Evolutionary conservation across 2,888 invertebrate species (phyloP).

Genomic region (Heliconius cydno): DNA sequence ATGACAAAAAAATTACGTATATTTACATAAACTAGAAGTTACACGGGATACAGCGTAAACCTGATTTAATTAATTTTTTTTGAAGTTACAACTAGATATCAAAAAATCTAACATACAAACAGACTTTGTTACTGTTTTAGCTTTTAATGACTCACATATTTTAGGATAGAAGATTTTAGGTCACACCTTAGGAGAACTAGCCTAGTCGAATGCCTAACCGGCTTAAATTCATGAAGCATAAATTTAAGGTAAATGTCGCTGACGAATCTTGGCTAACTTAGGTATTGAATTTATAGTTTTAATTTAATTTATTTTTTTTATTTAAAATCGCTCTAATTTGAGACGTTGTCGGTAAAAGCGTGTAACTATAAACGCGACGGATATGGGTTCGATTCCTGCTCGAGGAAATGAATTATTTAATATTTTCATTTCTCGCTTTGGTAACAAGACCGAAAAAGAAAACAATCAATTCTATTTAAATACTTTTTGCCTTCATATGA

Average conservation of each 20-base stretch:
- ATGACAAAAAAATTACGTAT: neutral
- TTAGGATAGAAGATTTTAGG: conserved; percentile 21
- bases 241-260: conserved; percentile 12
- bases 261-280: conserved; percentile 1
- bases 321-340: neutral
- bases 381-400: too few species aligned
- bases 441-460: too few species aligned
- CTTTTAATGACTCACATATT: conserved; percentile 10
- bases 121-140: neutral
- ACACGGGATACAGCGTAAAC: too few species aligned
- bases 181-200: conserved; percentile 13
- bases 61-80: too few species aligned
- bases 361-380: too few species aligned
- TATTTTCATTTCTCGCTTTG: neutral
- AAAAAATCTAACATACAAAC: neutral
- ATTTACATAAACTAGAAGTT: neutral
- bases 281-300: neutral
- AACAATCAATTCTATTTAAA: neutral
- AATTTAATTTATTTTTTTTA: too few species aligned
- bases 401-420: too few species aligned
- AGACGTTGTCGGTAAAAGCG: too few species aligned
- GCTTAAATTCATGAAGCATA: conserved; percentile 19
- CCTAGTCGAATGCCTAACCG: conserved; percentile 2
- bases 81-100: too few species aligned
- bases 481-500: neutral